Base-by-base conservation (phyloP, 2,888 invertebrate species). In the Scaptomyza caliginosa region DNA sequence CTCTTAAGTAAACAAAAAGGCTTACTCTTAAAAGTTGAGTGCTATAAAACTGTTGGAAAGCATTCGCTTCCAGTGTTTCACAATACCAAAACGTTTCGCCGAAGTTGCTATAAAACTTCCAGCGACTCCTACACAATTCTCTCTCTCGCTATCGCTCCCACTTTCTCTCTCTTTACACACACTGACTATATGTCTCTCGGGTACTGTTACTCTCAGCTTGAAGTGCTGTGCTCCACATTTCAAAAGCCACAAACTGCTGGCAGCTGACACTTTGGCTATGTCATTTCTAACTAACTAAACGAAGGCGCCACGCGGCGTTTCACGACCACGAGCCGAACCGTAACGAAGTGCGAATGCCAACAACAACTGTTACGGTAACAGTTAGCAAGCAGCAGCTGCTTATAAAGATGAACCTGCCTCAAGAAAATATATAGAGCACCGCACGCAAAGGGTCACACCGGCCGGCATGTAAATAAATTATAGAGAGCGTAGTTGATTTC, bases 181-280 rank as follows among this genome's bases (percentile, higher is more conserved):
- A 7, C 19, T 24, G 50, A 32, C 36, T 38, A 34, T 19, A 1
- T 11, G n/a, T 36, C 50, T 26, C 26, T 32, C 19, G 28, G 26
- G 34, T 48, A 24, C 65, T 54, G 49, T 30, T 26, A 32, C 48
- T 40, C 48, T 45, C n/a, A 28, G 17, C 48, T 38, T 36, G 16
- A 46, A 60, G 49, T 66, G 42, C 52, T 50, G 39, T 79, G 79
- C 64, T 80, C 77, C 67, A 74, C 81, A 69, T 81, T 76, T 78
- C 50, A 84, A 78, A 34, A 76, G 76, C 76, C 81, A 62, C 78
- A 71, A 76, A 66, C 79, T 75, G 77, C 75, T 77, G 82, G 82
- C 75, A 77, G 77, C 72, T 81, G 82, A 82, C 77, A 70, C 66
- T 79, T 77, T 77, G 67, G 59, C 75, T 67, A 65, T 79, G 75